phyloP scores from a whole-genome alignment of 2,888 invertebrate genomes.

The Idaea aversata region DNA sequence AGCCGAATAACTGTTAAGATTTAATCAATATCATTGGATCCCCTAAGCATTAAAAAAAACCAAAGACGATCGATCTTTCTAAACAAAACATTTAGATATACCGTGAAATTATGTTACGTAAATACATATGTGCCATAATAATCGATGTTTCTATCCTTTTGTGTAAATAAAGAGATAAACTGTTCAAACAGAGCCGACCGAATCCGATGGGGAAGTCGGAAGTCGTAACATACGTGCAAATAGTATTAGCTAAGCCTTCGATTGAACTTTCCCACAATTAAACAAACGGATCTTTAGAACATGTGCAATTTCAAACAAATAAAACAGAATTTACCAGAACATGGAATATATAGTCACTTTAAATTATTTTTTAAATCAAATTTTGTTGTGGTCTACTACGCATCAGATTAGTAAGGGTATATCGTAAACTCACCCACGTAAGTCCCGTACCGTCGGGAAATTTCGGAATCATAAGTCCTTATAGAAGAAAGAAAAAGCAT shows the following conservation, averaged over 20 bases:
- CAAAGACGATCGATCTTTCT: no score
- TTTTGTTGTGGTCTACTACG: no score
- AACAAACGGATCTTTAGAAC: neutral
- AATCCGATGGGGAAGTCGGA: neutral
- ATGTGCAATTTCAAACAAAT: no score
- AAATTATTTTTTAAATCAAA: no score
- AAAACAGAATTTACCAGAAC: no score
- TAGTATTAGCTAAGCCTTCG: neutral
- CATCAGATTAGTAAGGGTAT: neutral
- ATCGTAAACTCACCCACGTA: neutral
- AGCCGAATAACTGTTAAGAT: no score
- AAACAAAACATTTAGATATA: no score
- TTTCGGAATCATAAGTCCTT: neutral
- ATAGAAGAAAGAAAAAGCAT: no score
- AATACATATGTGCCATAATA: neutral
- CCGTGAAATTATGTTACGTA: no score
- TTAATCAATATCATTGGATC: no score
- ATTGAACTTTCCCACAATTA: neutral
- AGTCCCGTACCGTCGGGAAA: constrained; percentile 1
- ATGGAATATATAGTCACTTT: no score
- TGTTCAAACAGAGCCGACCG: neutral
- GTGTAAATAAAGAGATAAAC: neutral
- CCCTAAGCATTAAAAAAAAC: no score
- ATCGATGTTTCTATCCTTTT: neutral
- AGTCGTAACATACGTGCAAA: neutral